Percentiles rank a stretch among this genome's conserved stretches.
phyloP scores from a whole-genome alignment of 1,140 invertebrate genomes.

The Psilanteris sp. region DNA sequence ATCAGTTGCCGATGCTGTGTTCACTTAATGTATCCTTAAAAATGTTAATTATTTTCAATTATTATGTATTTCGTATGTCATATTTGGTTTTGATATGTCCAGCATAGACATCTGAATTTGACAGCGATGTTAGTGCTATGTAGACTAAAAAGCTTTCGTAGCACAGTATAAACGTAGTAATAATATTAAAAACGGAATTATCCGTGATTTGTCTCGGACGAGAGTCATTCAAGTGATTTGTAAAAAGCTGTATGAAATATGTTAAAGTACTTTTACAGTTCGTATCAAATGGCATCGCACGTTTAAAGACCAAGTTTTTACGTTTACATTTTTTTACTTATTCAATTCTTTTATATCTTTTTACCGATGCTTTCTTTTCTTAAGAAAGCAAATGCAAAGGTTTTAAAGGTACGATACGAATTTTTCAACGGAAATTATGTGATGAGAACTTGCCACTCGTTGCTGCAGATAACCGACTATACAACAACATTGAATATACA shows the following conservation, averaged over 20 bases:
- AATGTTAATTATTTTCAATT: too few species aligned
- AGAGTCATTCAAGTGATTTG: slow-evolving; percentile 54
- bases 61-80: too few species aligned
- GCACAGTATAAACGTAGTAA: slow-evolving; percentile 69
- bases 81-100: too few species aligned
- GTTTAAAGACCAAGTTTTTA: slow-evolving; percentile 12
- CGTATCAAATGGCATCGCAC: slow-evolving; percentile 22
- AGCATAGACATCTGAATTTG: slow-evolving; percentile 13
- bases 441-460: slow-evolving; percentile 29
- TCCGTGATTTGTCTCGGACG: slow-evolving; percentile 29
- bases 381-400: background rate
- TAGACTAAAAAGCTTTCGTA: slow-evolving; percentile 74
- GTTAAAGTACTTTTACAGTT: slow-evolving; percentile 39
- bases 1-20: slow-evolving; percentile 1
- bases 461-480: slow-evolving; percentile 25
- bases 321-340: background rate
- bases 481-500: slow-evolving; percentile 22
- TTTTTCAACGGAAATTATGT: slow-evolving; percentile 18
- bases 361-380: background rate
- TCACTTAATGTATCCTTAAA: too few species aligned
- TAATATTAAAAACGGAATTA: slow-evolving; percentile 67
- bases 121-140: slow-evolving; percentile 72
- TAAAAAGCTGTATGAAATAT: slow-evolving; percentile 62
- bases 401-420: slow-evolving; percentile 22
- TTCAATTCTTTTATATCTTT: background rate